phyloP scores from a whole-genome alignment of 2,888 invertebrate genomes.

The Oscheius sp. region DNA sequence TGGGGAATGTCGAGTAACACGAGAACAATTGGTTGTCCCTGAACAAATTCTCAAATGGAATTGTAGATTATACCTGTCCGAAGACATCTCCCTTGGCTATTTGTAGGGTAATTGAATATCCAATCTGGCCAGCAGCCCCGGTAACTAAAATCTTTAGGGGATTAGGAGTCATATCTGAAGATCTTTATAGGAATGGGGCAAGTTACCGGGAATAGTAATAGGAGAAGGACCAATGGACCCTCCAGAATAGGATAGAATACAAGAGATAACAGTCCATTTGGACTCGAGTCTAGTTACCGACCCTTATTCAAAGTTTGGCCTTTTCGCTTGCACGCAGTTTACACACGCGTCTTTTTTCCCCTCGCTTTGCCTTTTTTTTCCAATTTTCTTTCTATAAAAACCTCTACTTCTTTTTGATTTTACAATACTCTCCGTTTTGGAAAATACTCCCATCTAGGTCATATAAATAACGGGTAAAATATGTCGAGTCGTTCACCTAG shows the following conservation, averaged over 20 bases:
- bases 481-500: too few relatives aligned
- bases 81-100: conserved; percentile 81
- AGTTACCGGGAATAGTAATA: neutral
- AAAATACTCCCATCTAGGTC: too few relatives aligned
- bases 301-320: neutral
- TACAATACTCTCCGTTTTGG: too few relatives aligned
- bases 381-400: too few relatives aligned
- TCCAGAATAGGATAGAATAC: too few relatives aligned
- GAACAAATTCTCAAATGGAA: neutral
- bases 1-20: conserved; percentile 93
- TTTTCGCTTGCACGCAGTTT: neutral
- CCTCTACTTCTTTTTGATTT: too few relatives aligned
- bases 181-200: neutral
- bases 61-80: conserved; percentile 47
- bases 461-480: too few relatives aligned
- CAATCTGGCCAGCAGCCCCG: conserved; percentile 99
- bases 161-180: conserved; percentile 39
- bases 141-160: conserved; percentile 81
- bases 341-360: neutral
- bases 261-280: too few relatives aligned
- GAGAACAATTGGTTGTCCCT: conserved; percentile 81
- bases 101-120: conserved; percentile 93
- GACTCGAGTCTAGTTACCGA: neutral
- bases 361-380: too few relatives aligned
- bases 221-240: neutral